Evolutionary conservation across 1,140 invertebrate genomes (phyloP), one percentile per base, ranked within the genome.

Genomic region (Drosophila seguyi): DNA sequence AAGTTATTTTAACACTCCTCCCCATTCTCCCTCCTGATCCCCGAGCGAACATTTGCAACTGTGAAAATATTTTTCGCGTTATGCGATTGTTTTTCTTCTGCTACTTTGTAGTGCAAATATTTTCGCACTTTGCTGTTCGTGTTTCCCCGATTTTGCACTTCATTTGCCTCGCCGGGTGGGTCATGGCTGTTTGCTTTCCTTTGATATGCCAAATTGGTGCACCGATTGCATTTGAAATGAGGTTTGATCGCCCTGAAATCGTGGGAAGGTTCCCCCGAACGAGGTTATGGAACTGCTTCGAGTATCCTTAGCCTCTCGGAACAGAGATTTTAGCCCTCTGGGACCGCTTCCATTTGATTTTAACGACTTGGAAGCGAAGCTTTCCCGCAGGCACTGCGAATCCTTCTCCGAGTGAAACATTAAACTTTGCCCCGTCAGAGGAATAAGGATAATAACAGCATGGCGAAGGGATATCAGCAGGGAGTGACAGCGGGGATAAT

Each of bases 91-190:
- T 76, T 76, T 67, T 20, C 38, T 41, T 48, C 13, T 38, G 45
- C 73, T 55, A 76, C 74, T 76, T 76, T 76, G 73, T 76, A 50
- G 72, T 76, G 74, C 73, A 76, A 76, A 76, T 76, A 76, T 76
- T 76, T 76, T 65, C 39, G 38, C 61, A 45, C 39, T 59, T 65
- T 36, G 14, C 31, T 0, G 14, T 36, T 22, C 31, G 14, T 36
- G 50, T 50, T 57, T 74, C 6, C 45, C 48, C 20, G 16, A 10
- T 74, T 69, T 76, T 34, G 61, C 73, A 38, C 61, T 59, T 76
- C 48, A 76, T 76, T 76, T 76, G 61, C 58, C 48, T 22, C 16
- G 39, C 16, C 39, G n/a, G n/a, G n/a, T n/a, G n/a, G n/a, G n/a
- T n/a, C n/a, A n/a, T 31, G 48, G 41, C 31, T 41, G 42, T 52